Percentiles rank a stretch among this genome's conserved stretches.
phyloP scores from a whole-genome alignment of 2,888 invertebrate species.

The Acronicta psi region DNA sequence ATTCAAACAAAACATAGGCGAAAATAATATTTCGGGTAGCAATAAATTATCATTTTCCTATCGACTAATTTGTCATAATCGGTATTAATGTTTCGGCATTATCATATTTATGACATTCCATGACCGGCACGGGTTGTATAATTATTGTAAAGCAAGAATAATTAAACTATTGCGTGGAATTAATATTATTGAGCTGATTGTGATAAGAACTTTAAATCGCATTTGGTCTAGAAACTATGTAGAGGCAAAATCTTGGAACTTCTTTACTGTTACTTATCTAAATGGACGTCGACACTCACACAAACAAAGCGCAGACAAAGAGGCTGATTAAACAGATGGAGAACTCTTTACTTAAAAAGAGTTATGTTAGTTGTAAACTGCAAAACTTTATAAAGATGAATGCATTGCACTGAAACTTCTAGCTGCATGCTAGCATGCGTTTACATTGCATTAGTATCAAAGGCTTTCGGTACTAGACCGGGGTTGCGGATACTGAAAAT shows the following conservation, averaged over 20 bases:
- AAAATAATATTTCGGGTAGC: slow-evolving; percentile 44
- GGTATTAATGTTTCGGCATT: slow-evolving; percentile 46
- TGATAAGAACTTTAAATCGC: slow-evolving; percentile 4
- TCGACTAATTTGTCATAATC: slow-evolving; percentile 46
- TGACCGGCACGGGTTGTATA: slow-evolving; percentile 20
- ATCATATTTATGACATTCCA: slow-evolving; percentile 40
- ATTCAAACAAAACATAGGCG: slow-evolving; percentile 26
- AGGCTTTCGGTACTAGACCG: slow-evolving; percentile 31
- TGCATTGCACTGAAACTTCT: slow-evolving; percentile 25
- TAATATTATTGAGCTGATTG: background rate
- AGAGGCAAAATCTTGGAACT: slow-evolving; percentile 12
- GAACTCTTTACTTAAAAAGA: slow-evolving; percentile 32
- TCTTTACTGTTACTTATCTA: slow-evolving; percentile 28
- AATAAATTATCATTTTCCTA: slow-evolving; percentile 49
- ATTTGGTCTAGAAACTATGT: background rate
- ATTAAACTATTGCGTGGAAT: slow-evolving; percentile 1
- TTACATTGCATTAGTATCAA: slow-evolving; percentile 40
- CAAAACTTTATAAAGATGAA: slow-evolving; percentile 38
- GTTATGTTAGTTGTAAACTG: slow-evolving; percentile 34
- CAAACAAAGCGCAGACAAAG: slow-evolving; percentile 1
- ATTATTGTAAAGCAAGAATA: slow-evolving; percentile 23
- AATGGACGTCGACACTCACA: slow-evolving; percentile 20
- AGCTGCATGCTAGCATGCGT: slow-evolving; percentile 32
- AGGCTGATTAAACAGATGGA: slow-evolving; percentile 39
- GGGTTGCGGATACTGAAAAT: slow-evolving; percentile 24